These are phyloP conservation scores for Adelphocoris suturalis DNA, from an alignment of 2,888 invertebrate genomes.

Conservation along the genomic window DNA sequence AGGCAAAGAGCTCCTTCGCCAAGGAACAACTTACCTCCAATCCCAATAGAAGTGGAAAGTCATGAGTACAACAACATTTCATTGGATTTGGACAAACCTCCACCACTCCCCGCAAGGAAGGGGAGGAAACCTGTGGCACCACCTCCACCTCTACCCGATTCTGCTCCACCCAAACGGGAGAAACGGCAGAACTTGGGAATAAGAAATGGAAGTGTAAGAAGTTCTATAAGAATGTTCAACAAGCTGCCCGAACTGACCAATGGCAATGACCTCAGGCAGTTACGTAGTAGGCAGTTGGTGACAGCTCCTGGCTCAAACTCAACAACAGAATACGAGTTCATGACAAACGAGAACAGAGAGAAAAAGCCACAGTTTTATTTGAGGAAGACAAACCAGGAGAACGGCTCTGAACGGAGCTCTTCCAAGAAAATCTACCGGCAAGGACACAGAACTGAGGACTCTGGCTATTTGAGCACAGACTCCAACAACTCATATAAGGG, in stretches of 20 bases:
- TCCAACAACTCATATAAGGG: constrained; percentile 80
- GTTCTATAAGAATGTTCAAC: constrained; percentile 58
- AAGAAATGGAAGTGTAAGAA: constrained; percentile 49
- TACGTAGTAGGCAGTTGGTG: constrained; percentile 31
- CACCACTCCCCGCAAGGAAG: constrained; percentile 79
- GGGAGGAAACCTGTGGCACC: constrained; percentile 78
- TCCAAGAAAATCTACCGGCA: constrained; percentile 64
- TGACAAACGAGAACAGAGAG: constrained; percentile 52
- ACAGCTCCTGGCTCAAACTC: constrained; percentile 63
- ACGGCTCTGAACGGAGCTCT: constrained; percentile 40
- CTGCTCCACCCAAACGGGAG: constrained; percentile 77
- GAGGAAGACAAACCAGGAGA: constrained; percentile 57
- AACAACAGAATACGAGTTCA: constrained; percentile 67
- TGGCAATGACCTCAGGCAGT: constrained; percentile 19
- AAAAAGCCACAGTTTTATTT: constrained; percentile 55
- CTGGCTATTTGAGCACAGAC: constrained; percentile 92
- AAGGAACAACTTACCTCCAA: constrained; percentile 79
- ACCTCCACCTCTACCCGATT: constrained; percentile 78
- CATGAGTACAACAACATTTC: constrained; percentile 73
- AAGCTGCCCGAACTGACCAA: constrained; percentile 45
- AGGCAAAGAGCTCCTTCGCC: constrained; percentile 80
- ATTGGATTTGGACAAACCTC: constrained; percentile 74
- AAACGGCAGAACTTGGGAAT: constrained; percentile 63
- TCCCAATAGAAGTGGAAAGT: constrained; percentile 79
- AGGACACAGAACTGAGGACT: constrained; percentile 84